These are phyloP conservation scores for Neolamprologus tretocephalus DNA, from an alignment of 2,113 vertebrate genomes.

Conservation along the genomic window DNA sequence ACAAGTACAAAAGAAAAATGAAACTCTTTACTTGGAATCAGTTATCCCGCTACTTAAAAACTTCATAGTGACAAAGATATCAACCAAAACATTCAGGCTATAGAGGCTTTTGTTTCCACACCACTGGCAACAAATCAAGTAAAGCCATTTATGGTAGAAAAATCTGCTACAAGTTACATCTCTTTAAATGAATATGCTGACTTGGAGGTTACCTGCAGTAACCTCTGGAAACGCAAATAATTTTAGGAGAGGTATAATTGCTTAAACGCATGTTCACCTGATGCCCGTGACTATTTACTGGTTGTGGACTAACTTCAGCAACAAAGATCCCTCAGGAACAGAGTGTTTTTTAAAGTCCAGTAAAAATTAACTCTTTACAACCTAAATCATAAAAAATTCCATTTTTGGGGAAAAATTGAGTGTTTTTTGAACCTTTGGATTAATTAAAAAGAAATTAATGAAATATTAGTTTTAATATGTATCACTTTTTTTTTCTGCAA, in stretches of 20 bases:
- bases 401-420: fast-evolving
- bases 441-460: background rate
- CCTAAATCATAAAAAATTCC: fast-evolving
- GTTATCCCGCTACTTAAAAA: background rate
- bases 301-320: background rate
- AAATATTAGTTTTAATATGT: background rate
- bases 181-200: background rate
- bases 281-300: conserved; percentile 7
- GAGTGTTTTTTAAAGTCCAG: background rate
- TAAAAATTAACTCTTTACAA: background rate
- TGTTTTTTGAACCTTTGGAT: background rate
- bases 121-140: background rate
- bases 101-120: background rate
- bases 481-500: background rate
- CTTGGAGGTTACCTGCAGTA: background rate
- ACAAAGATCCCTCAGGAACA: background rate
- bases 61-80: background rate
- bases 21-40: background rate
- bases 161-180: background rate
- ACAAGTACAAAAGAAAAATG: background rate
- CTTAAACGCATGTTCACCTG: conserved; percentile 19
- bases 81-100: background rate
- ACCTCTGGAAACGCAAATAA: background rate
- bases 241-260: conserved; percentile 22
- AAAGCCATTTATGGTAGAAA: background rate